Base-by-base conservation (phyloP, 2,888 invertebrate species). In the Heliconius sara region DNA sequence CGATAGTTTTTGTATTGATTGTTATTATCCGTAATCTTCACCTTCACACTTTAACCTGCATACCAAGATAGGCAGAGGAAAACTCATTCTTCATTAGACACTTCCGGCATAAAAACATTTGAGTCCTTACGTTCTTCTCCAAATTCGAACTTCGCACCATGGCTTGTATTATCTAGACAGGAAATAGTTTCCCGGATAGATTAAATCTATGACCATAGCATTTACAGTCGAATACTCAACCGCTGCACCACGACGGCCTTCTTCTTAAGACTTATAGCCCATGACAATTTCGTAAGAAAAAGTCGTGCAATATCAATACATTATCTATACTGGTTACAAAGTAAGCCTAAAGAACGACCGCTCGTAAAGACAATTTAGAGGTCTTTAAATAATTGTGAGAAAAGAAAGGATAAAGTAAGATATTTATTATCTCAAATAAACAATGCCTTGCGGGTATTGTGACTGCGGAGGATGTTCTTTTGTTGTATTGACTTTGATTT, bases 311-410 rank as follows among this genome's bases (percentile, higher is more conserved):
- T 4, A 19, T 30, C 22, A 9, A 72, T 30, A 52, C n/a, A n/a
- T 60, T 10, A 19, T 72, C 12, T n/a, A 52, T 72, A 72, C 22
- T 30, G 27, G 22, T 57, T 72, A 30, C 52, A 72, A 52, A 30
- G 72, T 52, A 39, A 76, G 68, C 39, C 73, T 76, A 78, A 81
- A 71, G 73, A 80, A 82, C 78, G 70, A 72, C 71, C 47, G 70
- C 65, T 52, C 76, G 75, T 79, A 68, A 79, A 74, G 39, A 79
- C 78, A 79, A 79, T 78, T 79, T 78, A 63, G 79, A 66, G 16
- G 27, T 67, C 67, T 77, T 73, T 79, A 79, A 79, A 81, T 81
- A 81, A 81, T 79, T 79, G 76, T 67, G 65, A 63, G 52, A 79
- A 75, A 78, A 70, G 79, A 77, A 65, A 66, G 68, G 68, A 76